These are phyloP conservation scores for Sakesphorus luctuosus DNA, from an alignment of 2,113 vertebrate species.

Conservation along the genomic window DNA sequence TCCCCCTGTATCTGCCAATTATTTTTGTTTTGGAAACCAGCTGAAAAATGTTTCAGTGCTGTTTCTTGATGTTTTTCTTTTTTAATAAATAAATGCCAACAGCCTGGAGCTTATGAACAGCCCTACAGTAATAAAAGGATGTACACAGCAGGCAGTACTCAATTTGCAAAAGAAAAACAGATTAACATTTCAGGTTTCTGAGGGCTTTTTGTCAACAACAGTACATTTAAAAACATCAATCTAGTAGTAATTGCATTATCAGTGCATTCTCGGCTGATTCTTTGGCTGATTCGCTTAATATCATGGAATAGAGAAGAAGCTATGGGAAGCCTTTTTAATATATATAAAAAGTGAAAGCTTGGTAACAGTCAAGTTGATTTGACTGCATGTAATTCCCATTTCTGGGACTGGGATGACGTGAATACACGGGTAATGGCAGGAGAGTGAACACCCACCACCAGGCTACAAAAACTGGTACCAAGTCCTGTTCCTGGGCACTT, in stretches of 20 bases:
- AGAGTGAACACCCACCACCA: neutral
- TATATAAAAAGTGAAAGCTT: neutral
- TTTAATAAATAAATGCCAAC: slow-evolving; percentile 65
- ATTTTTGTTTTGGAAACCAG: slow-evolving; percentile 34
- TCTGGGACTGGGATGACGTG: neutral
- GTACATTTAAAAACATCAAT: slow-evolving; percentile 63
- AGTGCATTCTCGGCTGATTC: slow-evolving; percentile 5
- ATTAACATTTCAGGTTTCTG: slow-evolving; percentile 70
- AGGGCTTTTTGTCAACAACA: slow-evolving; percentile 69
- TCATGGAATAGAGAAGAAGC: neutral
- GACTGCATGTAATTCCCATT: neutral
- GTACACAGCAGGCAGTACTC: slow-evolving; percentile 65
- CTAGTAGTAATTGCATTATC: slow-evolving; percentile 66
- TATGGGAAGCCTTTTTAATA: neutral
- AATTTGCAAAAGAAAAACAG: slow-evolving; percentile 70
- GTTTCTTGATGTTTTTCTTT: slow-evolving; percentile 45
- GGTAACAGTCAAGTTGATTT: neutral
- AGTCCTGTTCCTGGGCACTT: neutral
- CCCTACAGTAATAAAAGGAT: slow-evolving; percentile 64
- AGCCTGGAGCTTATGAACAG: slow-evolving; percentile 53
- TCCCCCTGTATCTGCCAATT: neutral
- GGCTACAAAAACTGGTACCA: neutral
- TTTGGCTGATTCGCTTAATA: slow-evolving; percentile 33
- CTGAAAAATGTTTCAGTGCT: slow-evolving; percentile 32
- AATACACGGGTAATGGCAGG: neutral